Evolutionary conservation across 2,113 vertebrate genomes (phyloP).

Genomic region (Cynopterus brachyotis): DNA sequence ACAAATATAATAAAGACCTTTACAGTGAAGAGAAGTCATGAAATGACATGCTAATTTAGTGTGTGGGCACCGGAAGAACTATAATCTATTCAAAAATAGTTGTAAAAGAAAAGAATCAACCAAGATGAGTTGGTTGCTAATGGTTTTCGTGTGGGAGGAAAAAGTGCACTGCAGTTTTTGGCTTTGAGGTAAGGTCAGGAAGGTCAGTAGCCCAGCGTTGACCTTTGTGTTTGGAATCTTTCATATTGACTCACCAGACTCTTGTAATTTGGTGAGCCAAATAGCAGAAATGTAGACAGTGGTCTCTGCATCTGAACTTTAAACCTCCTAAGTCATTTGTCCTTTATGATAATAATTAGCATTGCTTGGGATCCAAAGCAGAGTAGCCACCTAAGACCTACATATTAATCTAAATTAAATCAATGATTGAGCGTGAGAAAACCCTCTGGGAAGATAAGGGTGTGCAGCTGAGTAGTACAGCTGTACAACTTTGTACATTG

Average conservation of each 20-base stretch:
- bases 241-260: slow-evolving; percentile 58
- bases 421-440: background rate
- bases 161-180: slow-evolving; percentile 33
- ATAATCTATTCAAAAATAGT: slow-evolving; percentile 53
- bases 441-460: background rate
- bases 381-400: slow-evolving; percentile 49
- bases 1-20: background rate
- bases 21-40: background rate
- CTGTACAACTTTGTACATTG: background rate
- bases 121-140: background rate
- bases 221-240: slow-evolving; percentile 47
- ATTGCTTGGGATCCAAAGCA: slow-evolving; percentile 60
- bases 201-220: slow-evolving; percentile 46
- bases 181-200: slow-evolving; percentile 24
- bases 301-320: slow-evolving; percentile 55
- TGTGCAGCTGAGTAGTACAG: background rate
- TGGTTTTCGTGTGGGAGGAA: background rate
- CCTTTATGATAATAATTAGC: slow-evolving; percentile 68
- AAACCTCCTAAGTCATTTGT: slow-evolving; percentile 47
- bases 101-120: slow-evolving; percentile 39
- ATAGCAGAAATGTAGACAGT: background rate
- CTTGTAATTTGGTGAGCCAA: slow-evolving; percentile 69
- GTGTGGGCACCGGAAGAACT: slow-evolving; percentile 9
- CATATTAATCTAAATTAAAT: slow-evolving; percentile 70
- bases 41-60: slow-evolving; percentile 62